A percentile compares a stretch with the other conserved stretches of the same genome.
phyloP scores from a whole-genome alignment of 2,888 invertebrate species.

The Parasteatoda lunata region DNA sequence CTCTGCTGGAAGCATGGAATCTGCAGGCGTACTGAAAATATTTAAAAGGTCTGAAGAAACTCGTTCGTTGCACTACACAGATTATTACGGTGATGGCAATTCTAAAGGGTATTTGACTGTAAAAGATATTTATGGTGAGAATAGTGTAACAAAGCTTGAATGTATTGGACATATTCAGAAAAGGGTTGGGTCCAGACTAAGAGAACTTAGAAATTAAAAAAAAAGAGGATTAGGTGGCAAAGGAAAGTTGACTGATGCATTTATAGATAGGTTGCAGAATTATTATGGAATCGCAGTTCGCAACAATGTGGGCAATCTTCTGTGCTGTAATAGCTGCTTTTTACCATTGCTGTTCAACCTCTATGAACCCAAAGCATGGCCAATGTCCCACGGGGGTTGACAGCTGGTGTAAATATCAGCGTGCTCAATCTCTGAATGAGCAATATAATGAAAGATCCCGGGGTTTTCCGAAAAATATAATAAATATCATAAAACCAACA shows the following conservation, averaged over 20 bases:
- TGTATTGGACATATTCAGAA: slow-evolving; percentile 29
- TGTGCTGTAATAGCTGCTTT: background rate
- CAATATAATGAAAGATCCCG: background rate
- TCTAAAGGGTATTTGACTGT: background rate
- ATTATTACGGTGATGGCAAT: slow-evolving; percentile 9
- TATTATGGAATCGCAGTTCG: slow-evolving; percentile 13
- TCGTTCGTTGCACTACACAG: background rate
- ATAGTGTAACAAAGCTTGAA: background rate
- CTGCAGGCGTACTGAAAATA: background rate
- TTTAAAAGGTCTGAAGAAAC: background rate
- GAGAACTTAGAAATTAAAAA: background rate
- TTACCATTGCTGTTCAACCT: background rate
- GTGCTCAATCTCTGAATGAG: background rate
- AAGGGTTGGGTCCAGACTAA: background rate
- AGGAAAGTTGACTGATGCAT: background rate
- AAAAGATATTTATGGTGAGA: background rate
- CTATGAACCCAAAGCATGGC: background rate
- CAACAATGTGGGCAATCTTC: background rate
- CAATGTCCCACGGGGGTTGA: background rate
- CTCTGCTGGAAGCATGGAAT: background rate
- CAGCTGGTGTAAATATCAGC: background rate
- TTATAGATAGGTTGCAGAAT: background rate
- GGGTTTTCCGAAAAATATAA: background rate
- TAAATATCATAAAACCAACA: background rate
- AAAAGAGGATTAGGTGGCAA: background rate